Percentiles rank a stretch among this genome's conserved stretches.
Conservation (phyloP, 2,797 vertebrate species). For the Etheostoma nigrum region DNA sequence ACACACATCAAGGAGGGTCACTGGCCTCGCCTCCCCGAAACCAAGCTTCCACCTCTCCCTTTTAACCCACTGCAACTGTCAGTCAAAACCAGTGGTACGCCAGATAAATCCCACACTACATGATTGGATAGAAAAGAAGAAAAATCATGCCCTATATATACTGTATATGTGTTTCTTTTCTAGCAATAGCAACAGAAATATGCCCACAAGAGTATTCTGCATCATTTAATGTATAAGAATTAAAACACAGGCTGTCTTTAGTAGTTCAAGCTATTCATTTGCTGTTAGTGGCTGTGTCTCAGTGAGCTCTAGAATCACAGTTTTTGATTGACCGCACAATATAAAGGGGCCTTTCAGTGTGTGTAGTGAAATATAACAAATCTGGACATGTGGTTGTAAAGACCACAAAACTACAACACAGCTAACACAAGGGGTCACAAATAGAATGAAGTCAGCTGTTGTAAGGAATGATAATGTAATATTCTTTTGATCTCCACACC, state of each 20-base stretch:
- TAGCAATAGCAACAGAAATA: background rate
- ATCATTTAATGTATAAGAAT: background rate
- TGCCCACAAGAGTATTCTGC: background rate
- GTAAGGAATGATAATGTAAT: conserved; percentile 16
- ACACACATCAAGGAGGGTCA: conserved; percentile 19
- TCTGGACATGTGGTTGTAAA: conserved; percentile 7
- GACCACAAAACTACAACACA: conserved; percentile 1
- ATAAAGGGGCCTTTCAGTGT: background rate
- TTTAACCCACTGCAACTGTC: conserved; percentile 34
- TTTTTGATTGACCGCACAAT: background rate
- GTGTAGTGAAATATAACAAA: background rate
- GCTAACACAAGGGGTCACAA: conserved; percentile 10
- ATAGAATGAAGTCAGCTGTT: background rate
- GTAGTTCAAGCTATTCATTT: background rate
- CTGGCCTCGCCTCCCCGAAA: background rate
- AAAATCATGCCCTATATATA: too few species aligned
- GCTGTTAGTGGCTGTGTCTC: background rate
- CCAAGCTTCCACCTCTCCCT: conserved; percentile 15
- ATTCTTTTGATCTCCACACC: conserved; percentile 16
- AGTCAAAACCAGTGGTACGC: conserved; percentile 7
- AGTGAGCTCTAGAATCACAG: too few species aligned
- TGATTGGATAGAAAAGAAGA: background rate
- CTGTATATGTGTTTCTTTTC: background rate
- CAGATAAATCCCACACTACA: background rate
- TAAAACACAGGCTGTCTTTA: background rate